These are phyloP conservation scores for Lepidurus couesii DNA, from an alignment of 1,140 invertebrate genomes.

Conservation along the genomic window DNA sequence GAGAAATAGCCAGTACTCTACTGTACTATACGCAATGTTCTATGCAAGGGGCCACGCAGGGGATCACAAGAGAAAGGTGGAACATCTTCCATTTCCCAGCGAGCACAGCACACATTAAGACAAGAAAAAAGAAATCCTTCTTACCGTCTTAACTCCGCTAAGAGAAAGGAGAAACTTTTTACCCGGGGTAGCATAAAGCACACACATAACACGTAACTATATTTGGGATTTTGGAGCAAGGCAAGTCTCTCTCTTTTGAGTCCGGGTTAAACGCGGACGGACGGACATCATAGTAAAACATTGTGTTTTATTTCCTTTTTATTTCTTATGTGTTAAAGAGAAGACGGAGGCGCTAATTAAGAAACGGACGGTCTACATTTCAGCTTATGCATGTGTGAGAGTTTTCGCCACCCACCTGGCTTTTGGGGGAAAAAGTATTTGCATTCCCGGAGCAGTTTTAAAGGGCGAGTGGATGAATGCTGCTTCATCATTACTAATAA, in stretches of 20 bases:
- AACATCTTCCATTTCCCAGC: not conserved
- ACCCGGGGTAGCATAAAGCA: not conserved
- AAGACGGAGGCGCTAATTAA: not conserved
- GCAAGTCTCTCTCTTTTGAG: too few species aligned
- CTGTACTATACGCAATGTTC: not conserved
- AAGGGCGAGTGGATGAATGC: not conserved
- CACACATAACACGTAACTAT: not conserved
- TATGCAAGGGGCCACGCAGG: not conserved
- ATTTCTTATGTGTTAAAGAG: not conserved
- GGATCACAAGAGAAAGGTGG: constrained; percentile 17
- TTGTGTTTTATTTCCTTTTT: not conserved
- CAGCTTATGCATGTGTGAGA: not conserved
- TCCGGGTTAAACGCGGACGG: too few species aligned
- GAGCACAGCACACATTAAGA: constrained; percentile 9
- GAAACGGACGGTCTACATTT: not conserved
- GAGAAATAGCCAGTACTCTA: not conserved
- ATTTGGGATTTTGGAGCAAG: not conserved
- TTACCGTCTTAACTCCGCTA: not conserved
- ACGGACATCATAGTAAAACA: not conserved
- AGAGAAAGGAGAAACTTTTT: constrained; percentile 16
- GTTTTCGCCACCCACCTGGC: constrained; percentile 9
- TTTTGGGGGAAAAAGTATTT: not conserved
- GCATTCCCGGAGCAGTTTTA: not conserved
- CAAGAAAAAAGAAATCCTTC: not conserved
- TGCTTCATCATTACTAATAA: constrained; percentile 22